Conservation (phyloP, 1,140 invertebrate genomes). For the Penaeus indicus region DNA sequence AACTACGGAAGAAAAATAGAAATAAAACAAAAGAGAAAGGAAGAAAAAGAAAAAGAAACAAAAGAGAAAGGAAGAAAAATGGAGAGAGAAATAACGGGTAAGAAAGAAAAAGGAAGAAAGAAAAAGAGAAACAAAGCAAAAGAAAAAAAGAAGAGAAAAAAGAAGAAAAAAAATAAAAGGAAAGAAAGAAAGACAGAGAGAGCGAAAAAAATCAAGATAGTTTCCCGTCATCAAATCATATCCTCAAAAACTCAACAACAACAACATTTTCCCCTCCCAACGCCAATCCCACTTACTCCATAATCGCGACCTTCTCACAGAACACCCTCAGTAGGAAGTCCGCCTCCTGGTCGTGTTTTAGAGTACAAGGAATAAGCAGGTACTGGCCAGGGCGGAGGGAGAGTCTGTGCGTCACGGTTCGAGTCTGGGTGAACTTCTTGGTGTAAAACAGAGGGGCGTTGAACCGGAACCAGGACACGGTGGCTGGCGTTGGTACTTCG, state of each 20-base stretch:
- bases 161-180: neutral
- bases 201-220: neutral
- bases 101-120: conserved; percentile 1
- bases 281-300: conserved; percentile 23
- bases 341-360: conserved; percentile 72
- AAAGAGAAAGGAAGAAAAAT: neutral
- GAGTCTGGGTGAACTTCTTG: conserved; percentile 80
- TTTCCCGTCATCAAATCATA: too few relatives aligned
- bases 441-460: conserved; percentile 90
- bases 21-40: too few relatives aligned
- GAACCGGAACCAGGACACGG: conserved; percentile 94
- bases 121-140: neutral
- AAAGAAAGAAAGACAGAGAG: conserved; percentile 15
- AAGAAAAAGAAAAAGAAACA: neutral
- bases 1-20: too few relatives aligned
- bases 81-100: neutral
- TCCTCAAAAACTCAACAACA: too few relatives aligned
- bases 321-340: conserved; percentile 74
- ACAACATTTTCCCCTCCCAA: too few relatives aligned
- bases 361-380: conserved; percentile 74
- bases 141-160: too few relatives aligned
- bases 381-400: conserved; percentile 68
- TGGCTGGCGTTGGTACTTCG: conserved; percentile 77
- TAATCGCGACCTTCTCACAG: conserved; percentile 67
- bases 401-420: conserved; percentile 52